Evolutionary conservation across 2,113 vertebrate genomes (phyloP), one percentile per base, ranked within the genome.

Genomic region (Mirza zaza): DNA sequence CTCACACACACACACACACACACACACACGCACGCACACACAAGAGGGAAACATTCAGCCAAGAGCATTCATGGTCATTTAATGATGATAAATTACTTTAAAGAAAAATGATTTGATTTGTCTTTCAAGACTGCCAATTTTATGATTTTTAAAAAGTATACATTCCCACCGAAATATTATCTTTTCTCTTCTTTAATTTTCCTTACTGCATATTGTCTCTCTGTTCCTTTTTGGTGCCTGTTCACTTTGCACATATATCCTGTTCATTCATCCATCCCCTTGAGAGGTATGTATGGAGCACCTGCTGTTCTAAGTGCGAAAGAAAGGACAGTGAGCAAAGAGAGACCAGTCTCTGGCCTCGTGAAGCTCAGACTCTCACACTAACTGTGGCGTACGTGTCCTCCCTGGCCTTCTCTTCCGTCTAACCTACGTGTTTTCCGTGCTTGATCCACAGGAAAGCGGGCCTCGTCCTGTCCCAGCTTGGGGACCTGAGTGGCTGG

Each of bases 401-500:
- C 68, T n/a, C 36, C 0, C 84, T 89, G 12, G 59, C 61, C 25
- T 0, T 65, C 57, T 36, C 12, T 1, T 10, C 42, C 65, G 95
- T 88, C 87, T 7, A 81, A 91, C 79, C 0, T n/a, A n/a, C 57
- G 29, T 55, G 18, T 92, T 76, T 79, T 83, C 5, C 2, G 7
- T 75, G n/a, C 87, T 97, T 83, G 1, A 25, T 91, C 94, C 95
- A 0, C 97, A 99, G 99, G 98, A 99, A 99, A 98, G 99, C 99
- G 0, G 99, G 99, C 55, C 99, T 99, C 95, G 99, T 99, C 98
- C 99, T 99, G 63, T 99, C 99, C 0, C 99, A 99, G 98, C 98
- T 99, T 4, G 99, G 99, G 5, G 99, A 99, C 32, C 99, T 99
- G 95, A 99, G 99, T 68, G 98, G 97, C 21, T 99, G 99, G 99